Conservation (phyloP, 2,113 vertebrate genomes). For the Coregonus clupeaformis region DNA sequence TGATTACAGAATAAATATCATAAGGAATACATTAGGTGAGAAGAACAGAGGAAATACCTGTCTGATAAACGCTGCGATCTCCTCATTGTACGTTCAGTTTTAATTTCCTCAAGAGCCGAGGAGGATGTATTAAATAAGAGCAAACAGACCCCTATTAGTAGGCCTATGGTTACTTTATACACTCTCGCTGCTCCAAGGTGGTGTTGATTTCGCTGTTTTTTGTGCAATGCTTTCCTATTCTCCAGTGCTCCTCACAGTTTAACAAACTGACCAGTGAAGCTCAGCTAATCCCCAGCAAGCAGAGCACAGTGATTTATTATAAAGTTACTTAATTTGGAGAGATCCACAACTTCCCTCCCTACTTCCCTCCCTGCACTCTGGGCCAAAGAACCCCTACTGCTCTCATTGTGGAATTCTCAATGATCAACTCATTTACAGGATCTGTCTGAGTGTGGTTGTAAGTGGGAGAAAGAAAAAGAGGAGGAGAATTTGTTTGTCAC, state of each 20-base stretch:
- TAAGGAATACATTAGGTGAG: background rate
- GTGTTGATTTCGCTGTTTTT: conserved; percentile 54
- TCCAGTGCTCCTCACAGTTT: conserved; percentile 57
- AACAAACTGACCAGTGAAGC: conserved; percentile 71
- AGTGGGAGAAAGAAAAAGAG: too few relatives aligned
- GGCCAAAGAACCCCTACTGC: conserved; percentile 40
- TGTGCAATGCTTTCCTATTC: conserved; percentile 31
- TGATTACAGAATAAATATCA: background rate
- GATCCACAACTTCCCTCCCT: conserved; percentile 48
- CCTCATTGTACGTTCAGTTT: conserved; percentile 15
- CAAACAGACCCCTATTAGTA: conserved; percentile 4
- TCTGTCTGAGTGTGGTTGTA: conserved; percentile 1
- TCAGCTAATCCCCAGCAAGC: conserved; percentile 66
- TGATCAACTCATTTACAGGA: conserved; percentile 49
- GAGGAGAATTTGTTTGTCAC: background rate
- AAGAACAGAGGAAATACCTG: conserved; percentile 42
- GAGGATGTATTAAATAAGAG: conserved; percentile 20
- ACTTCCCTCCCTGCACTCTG: conserved; percentile 16
- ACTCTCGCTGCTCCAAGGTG: background rate
- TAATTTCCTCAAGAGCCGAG: conserved; percentile 44
- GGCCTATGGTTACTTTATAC: background rate
- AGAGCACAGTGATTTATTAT: conserved; percentile 66
- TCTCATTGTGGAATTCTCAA: conserved; percentile 30
- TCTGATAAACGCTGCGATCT: conserved; percentile 47
- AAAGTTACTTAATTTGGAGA: conserved; percentile 68